phyloP scores from a whole-genome alignment of 2,113 vertebrate genomes.

The Dascyllus trimaculatus region DNA sequence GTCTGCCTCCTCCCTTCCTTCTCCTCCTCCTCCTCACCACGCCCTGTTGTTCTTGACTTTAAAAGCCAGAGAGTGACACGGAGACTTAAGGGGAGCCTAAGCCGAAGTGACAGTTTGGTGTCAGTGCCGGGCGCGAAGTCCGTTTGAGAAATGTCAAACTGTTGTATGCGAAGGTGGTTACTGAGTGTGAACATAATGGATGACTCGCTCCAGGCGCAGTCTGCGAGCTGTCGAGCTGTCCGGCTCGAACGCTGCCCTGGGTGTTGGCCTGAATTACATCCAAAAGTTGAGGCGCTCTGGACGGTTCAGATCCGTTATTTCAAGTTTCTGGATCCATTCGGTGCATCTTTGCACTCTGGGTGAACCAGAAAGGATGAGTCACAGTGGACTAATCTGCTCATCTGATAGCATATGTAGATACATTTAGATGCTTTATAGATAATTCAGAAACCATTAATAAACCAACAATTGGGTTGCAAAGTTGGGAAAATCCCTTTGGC shows the following conservation, averaged over 20 bases:
- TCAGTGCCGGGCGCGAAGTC: conserved; percentile 38
- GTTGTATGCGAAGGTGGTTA: conserved; percentile 46
- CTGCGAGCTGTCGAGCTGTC: conserved; percentile 52
- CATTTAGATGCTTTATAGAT: no score
- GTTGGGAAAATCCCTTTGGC: no score
- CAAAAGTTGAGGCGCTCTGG: conserved; percentile 23
- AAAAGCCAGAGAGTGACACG: conserved; percentile 26
- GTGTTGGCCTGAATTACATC: conserved; percentile 33
- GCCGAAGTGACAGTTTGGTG: conserved; percentile 61
- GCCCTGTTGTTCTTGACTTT: conserved; percentile 31
- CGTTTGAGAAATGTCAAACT: conserved; percentile 55
- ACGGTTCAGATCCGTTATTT: conserved; percentile 11
- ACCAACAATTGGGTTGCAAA: no score
- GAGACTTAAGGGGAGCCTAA: conserved; percentile 31
- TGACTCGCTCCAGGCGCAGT: conserved; percentile 36
- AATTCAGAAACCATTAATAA: no score
- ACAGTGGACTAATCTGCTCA: background rate
- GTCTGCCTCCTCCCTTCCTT: background rate
- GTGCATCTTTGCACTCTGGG: background rate
- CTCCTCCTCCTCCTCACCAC: conserved; percentile 15
- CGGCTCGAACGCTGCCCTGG: conserved; percentile 3
- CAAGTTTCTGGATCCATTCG: conserved; percentile 3
- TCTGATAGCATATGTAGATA: no score
- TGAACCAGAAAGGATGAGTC: conserved; percentile 8
- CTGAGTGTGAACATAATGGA: conserved; percentile 68